Evolutionary conservation across 2,113 vertebrate species (phyloP), one percentile per base, ranked within the genome.

Genomic region (Actenoides hombroni): DNA sequence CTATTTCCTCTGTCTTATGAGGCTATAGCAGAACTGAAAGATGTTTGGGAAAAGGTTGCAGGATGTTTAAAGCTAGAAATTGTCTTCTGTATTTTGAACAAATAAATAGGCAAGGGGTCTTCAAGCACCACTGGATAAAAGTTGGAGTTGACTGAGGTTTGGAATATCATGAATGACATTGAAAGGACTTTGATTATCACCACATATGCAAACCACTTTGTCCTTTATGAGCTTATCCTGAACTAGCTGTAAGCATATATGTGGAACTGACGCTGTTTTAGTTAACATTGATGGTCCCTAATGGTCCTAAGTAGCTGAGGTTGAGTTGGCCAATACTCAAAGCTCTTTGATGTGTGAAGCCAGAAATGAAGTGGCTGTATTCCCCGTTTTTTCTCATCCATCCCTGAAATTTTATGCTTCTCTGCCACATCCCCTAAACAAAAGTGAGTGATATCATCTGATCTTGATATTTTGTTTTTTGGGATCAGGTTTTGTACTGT

Each of bases 251-350:
- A 31, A 71, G 10, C 21, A 17, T 21, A 9, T 13, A 16, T 0
- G 6, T 7, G 23, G 44, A 80, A 26, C 7, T 65, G 20, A 44
- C 69, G 25, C 5, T 83, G 9, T 3, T 75, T 71, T 31, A 42
- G n/a, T 57, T 64, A 7, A 1, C 10, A 8, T 3, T 57, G 24
- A 1, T 1, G 4, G 26, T 56, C 20, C 13, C 49, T 53, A 33
- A 13, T 31, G 19, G 18, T 65, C 64, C 49, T 76, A 51, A 73
- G 24, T 14, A 1, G 0, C 48, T 77, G 53, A 42, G 37, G 10
- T 5, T 53, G 63, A 92, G 37, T 29, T 71, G 25, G 10, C 17
- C 42, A 71, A 0, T 48, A 37, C 29, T 61, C 35, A 83, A 17
- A 86, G 16, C 16, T 40, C 35, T 61, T 65, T 68, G 16, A 39